A percentile compares a stretch with the other conserved stretches of the same genome.
Evolutionary conservation across 2,888 invertebrate species (phyloP).

Genomic region (Adelognathus sp.): DNA sequence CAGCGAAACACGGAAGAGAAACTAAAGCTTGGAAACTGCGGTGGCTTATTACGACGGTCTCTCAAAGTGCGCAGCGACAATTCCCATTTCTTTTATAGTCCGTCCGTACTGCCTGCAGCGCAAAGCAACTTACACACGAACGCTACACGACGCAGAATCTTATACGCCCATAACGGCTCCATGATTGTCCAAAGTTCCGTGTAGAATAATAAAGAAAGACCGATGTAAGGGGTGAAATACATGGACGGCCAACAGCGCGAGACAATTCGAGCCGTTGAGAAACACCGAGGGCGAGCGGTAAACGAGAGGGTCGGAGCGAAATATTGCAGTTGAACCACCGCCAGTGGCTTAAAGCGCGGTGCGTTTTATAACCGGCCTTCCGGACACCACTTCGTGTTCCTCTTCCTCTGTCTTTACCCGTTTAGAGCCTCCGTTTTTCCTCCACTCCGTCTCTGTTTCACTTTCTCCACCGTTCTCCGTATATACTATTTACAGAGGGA

Average conservation of each 20-base stretch:
- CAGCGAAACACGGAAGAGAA: background rate
- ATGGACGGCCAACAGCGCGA: background rate
- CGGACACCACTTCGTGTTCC: slow-evolving; percentile 63
- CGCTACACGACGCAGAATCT: background rate
- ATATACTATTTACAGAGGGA: slow-evolving; percentile 45
- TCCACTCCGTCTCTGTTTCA: background rate
- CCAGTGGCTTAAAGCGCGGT: slow-evolving; percentile 22
- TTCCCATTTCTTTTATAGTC: background rate
- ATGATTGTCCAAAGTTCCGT: background rate
- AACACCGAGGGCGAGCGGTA: background rate
- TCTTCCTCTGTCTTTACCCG: slow-evolving; percentile 17
- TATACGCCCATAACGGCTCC: background rate
- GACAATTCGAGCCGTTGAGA: slow-evolving; percentile 3
- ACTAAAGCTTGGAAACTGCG: background rate
- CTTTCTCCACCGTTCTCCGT: slow-evolving; percentile 6
- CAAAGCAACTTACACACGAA: background rate
- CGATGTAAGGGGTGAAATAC: background rate
- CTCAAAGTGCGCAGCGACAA: background rate
- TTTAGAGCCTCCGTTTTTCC: background rate
- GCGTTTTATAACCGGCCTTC: slow-evolving; percentile 45
- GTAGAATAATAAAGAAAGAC: background rate
- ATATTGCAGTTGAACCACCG: slow-evolving; percentile 19
- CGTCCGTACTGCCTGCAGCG: background rate
- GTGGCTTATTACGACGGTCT: background rate
- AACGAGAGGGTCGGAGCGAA: background rate